Conservation (phyloP, 2,888 invertebrate species). For the Tipula confusa region DNA sequence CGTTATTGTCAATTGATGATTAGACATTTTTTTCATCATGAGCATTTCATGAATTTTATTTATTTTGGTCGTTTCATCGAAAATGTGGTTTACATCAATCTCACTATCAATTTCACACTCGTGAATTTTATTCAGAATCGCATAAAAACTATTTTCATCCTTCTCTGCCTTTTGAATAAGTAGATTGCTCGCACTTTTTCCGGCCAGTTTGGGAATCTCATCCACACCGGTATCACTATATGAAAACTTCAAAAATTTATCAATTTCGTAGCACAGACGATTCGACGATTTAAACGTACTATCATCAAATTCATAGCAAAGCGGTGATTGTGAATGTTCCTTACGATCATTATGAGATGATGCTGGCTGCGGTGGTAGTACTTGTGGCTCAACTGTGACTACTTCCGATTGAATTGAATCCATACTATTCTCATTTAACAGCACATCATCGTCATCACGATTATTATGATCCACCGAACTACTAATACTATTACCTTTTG, state of each 20-base stretch:
- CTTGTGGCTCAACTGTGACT: background rate
- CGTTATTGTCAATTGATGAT: background rate
- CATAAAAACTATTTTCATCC: slow-evolving; percentile 8
- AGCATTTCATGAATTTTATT: background rate
- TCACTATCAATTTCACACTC: background rate
- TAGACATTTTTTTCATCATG: background rate
- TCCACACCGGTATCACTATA: background rate
- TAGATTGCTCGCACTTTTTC: background rate
- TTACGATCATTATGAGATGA: background rate
- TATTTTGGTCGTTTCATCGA: background rate
- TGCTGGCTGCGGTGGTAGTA: background rate
- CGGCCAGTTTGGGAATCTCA: background rate
- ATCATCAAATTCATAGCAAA: background rate
- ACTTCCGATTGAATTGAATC: background rate
- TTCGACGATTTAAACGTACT: background rate
- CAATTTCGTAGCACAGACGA: background rate
- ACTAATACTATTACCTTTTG: slow-evolving; percentile 29
- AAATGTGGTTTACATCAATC: background rate
- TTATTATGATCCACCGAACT: background rate
- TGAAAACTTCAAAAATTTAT: slow-evolving; percentile 5
- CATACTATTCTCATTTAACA: slow-evolving; percentile 3
- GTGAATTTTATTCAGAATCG: background rate
- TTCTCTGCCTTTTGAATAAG: background rate
- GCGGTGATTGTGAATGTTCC: background rate
- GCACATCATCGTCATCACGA: background rate